Percentiles rank a stretch among this genome's conserved stretches.
phyloP scores from a whole-genome alignment of 2,888 invertebrate genomes.

The Megalurothrips usitatus region DNA sequence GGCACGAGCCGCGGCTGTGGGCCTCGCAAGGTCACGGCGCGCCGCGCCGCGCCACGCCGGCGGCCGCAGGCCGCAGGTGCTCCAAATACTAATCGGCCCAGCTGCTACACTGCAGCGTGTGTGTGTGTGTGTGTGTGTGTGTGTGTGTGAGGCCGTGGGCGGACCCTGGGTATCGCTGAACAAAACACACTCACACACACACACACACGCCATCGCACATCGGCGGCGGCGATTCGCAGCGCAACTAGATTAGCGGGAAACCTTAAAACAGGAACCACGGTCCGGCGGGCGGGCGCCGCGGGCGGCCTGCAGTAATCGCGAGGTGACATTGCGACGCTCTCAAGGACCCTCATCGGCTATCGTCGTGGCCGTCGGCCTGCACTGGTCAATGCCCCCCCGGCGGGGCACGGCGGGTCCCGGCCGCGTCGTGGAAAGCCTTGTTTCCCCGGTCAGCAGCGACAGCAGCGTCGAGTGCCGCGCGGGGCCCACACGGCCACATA shows the following conservation, averaged over 20 bases:
- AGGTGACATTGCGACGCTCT: background rate
- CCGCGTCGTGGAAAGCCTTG: slow-evolving; percentile 43
- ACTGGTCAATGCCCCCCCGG: slow-evolving; percentile 46
- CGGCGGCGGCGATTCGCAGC: too few relatives aligned
- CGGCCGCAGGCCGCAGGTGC: too few relatives aligned
- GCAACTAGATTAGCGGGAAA: background rate
- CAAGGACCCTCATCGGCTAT: slow-evolving; percentile 34
- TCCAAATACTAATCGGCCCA: too few relatives aligned
- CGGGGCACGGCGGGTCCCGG: background rate
- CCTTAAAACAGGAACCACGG: background rate
- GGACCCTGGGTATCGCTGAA: background rate
- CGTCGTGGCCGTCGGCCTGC: slow-evolving; percentile 47
- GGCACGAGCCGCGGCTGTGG: background rate
- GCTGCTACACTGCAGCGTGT: too few relatives aligned
- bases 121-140: too few relatives aligned
- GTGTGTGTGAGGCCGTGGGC: too few relatives aligned
- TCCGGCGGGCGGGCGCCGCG: too few relatives aligned
- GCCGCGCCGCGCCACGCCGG: too few relatives aligned
- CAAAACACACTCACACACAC: background rate
- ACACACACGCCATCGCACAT: background rate
- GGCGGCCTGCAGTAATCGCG: too few relatives aligned
- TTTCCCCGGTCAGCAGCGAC: slow-evolving; percentile 32
- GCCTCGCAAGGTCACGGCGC: too few relatives aligned
- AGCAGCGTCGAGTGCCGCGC: slow-evolving; percentile 5
- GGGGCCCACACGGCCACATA: slow-evolving; percentile 44